Base-by-base conservation (phyloP, 2,888 invertebrate genomes). In the Lasioglossum lativentre region DNA sequence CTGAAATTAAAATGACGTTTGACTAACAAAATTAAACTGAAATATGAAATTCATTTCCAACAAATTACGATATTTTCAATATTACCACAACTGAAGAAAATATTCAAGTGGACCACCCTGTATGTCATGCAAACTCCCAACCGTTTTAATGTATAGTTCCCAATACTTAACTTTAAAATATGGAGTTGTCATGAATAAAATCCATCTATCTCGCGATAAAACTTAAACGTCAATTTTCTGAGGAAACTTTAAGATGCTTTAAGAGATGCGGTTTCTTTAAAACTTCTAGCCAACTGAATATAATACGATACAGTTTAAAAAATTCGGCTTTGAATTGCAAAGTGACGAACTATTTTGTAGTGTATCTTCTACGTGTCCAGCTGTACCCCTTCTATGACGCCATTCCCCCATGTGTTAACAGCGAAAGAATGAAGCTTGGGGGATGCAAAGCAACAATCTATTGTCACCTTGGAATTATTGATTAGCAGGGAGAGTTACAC, bases 401-500 rank as follows among this genome's bases (percentile, higher is more conserved):
- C 34, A 3, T 34, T 34, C 34, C 34, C 34, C 34, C 34, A 34
- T 3, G 5, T 1, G 23, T n/a, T 2, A 2, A 4, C 2, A 30
- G 42, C 4, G 14, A 5, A 27, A 42, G 40, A 63, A 75, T 1
- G 8, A 23, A 42, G 1, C 30, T 5, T 5, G 16, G 38, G 10
- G 30, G 1, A 63, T 14, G 5, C 23, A 30, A 38, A 42, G 59
- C 34, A 85, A 75, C 75, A 79, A 75, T 85, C 85, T 19, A 78
- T 85, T 75, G 52, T 19, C 40, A 45, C 30, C 30, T 12, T 30
- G 45, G 56, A 79, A 79, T 85, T 75, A 86, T 86, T 81, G 78
- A 80, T 86, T 86, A 75, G 81, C 75, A 72, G 4, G 14, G 71
- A 56, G 72, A 79, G 75, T 82, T 78, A 76, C 82, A 71, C 75